Evolutionary conservation across 2,888 invertebrate genomes (phyloP).

Genomic region (Lasioglossum figueresi): DNA sequence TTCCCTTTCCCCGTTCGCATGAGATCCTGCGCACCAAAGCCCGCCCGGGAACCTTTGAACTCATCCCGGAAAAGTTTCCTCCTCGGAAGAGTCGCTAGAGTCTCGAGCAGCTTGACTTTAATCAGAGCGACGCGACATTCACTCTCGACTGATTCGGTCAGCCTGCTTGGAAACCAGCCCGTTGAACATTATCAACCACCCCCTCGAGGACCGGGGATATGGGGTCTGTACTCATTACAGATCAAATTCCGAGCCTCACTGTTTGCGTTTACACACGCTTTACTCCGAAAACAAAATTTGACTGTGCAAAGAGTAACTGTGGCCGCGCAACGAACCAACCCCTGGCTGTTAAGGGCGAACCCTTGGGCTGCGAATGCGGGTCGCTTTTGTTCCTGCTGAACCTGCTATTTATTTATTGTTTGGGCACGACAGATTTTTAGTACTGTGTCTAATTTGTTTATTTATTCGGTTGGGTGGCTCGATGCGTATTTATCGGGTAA

Average conservation of each 20-base stretch:
- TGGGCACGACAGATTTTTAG: not conserved
- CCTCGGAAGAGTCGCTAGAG: not conserved
- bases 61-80: conserved; percentile 13
- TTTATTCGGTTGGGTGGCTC: not conserved
- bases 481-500: not conserved
- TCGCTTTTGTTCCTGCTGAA: not conserved
- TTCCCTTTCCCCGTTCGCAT: not conserved
- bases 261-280: not conserved
- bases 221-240: not conserved
- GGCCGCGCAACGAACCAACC: not conserved
- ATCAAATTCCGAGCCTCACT: not conserved
- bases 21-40: not conserved
- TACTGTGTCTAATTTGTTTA: not conserved
- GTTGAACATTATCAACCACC: not conserved
- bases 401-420: not conserved
- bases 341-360: not conserved
- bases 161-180: not conserved
- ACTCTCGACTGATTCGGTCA: not conserved
- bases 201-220: not conserved
- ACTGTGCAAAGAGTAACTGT: not conserved
- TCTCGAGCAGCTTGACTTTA: conserved; percentile 29
- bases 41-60: not conserved
- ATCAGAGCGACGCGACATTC: conserved; percentile 19
- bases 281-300: not conserved
- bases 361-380: not conserved